phyloP scores from a whole-genome alignment of 2,888 invertebrate genomes.

The Thera obeliscata region DNA sequence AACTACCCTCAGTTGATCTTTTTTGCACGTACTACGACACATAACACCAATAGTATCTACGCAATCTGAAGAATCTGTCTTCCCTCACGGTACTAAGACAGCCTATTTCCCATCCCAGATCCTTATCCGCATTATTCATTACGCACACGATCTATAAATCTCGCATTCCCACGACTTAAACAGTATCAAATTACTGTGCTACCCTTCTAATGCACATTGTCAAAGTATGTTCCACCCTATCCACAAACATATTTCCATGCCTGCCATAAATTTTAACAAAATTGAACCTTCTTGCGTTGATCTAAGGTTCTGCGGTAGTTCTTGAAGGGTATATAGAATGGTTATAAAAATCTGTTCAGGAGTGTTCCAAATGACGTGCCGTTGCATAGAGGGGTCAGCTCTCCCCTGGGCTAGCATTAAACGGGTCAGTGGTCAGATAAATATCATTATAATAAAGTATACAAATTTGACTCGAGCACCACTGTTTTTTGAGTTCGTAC shows the following conservation, averaged over 20 bases:
- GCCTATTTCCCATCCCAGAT: constrained; percentile 37
- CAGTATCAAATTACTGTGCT: constrained; percentile 74
- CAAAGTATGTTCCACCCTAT: constrained; percentile 36
- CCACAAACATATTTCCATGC: constrained; percentile 13
- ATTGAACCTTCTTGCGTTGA: constrained; percentile 38
- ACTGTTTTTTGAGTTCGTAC: constrained; percentile 52
- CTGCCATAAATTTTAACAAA: constrained; percentile 31
- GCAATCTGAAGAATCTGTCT: constrained; percentile 7
- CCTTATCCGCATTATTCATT: constrained; percentile 51
- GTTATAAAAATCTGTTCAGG: constrained; percentile 74
- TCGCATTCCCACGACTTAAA: constrained; percentile 73
- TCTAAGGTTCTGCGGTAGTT: constrained; percentile 31
- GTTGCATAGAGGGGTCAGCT: constrained; percentile 61
- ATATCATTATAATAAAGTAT: constrained; percentile 78
- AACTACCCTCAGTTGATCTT: background rate
- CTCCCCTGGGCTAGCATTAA: constrained; percentile 67
- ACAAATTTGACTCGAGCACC: constrained; percentile 79
- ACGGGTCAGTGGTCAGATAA: constrained; percentile 81
- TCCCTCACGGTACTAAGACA: constrained; percentile 25
- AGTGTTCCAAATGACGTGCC: constrained; percentile 75
- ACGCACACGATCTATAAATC: constrained; percentile 57
- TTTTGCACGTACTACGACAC: background rate
- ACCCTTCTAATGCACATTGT: constrained; percentile 50
- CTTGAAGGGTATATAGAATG: constrained; percentile 35
- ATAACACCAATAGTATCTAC: background rate